Conservation (phyloP, 2,113 vertebrate genomes). For the Myocastor coypus region DNA sequence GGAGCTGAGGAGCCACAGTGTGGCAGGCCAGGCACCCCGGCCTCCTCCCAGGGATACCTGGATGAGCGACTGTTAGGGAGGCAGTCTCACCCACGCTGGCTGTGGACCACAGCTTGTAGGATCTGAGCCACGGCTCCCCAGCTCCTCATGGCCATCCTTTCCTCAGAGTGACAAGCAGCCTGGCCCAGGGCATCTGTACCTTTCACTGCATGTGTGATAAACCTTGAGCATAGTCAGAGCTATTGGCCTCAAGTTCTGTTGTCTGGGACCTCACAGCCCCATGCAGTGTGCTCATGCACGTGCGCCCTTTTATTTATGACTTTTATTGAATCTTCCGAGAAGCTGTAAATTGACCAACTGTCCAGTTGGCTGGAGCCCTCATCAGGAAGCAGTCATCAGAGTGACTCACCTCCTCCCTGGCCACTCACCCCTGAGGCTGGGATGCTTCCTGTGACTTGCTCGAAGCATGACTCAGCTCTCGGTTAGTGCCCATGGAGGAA, state of each 20-base stretch:
- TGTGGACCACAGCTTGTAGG: accelerated
- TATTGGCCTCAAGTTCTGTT: neutral
- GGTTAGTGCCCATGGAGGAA: neutral
- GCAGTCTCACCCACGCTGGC: neutral
- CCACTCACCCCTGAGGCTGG: neutral
- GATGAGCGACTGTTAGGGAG: neutral
- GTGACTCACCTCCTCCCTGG: neutral
- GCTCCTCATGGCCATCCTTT: neutral
- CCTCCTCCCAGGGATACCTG: neutral
- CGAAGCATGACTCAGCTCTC: neutral
- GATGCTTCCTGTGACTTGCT: neutral
- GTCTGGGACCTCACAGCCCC: neutral
- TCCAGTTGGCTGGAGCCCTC: constrained; percentile 11
- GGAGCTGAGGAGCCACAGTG: neutral
- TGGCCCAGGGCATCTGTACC: neutral
- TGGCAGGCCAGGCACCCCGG: neutral
- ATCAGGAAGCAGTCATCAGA: constrained; percentile 47
- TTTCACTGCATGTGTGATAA: constrained; percentile 14
- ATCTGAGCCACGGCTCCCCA: neutral
- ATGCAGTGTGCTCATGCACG: neutral
- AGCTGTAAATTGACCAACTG: constrained; percentile 3
- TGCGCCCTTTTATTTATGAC: constrained; percentile 56
- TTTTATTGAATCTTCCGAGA: constrained; percentile 44
- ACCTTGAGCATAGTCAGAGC: constrained; percentile 45
- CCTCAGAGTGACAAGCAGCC: neutral